A percentile compares a stretch with the other conserved stretches of the same genome.
These are phyloP conservation scores for Agrilus cyanescens DNA, from an alignment of 2,888 invertebrate genomes.

Conservation along the genomic window DNA sequence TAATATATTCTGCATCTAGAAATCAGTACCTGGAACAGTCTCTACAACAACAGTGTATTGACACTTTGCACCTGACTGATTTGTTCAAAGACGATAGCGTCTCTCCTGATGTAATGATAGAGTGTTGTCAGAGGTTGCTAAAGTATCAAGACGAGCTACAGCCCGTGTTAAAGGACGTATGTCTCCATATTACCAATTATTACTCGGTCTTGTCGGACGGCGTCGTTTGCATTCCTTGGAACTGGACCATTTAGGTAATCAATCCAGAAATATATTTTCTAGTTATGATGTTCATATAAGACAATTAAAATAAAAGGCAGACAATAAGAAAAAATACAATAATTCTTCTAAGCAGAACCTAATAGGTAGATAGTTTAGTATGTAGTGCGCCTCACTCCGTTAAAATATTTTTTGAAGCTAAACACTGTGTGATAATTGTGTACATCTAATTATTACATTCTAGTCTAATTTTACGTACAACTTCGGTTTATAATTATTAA, in stretches of 20 bases:
- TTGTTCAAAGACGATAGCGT: conserved; percentile 84
- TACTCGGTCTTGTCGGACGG: conserved; percentile 87
- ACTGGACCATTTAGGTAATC: conserved; percentile 42
- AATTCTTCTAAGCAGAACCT: too few species aligned
- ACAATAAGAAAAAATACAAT: too few species aligned
- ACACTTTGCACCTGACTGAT: conserved; percentile 55
- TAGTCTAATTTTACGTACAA: too few species aligned
- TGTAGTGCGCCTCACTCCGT: too few species aligned
- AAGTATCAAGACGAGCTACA: conserved; percentile 37
- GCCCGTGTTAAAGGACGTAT: conserved; percentile 48
- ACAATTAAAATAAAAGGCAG: too few species aligned
- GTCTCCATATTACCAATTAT: conserved; percentile 76
- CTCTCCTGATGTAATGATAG: conserved; percentile 80
- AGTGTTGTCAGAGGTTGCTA: conserved; percentile 65
- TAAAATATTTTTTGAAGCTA: too few species aligned
- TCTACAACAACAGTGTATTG: conserved; percentile 52
- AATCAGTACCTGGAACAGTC: conserved; percentile 72
- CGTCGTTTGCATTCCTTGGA: conserved; percentile 86
- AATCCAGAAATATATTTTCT: too few species aligned
- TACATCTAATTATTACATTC: too few species aligned
- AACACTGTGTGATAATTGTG: too few species aligned
- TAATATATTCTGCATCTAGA: conserved; percentile 37
- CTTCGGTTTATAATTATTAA: too few species aligned
- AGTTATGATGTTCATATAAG: too few species aligned
- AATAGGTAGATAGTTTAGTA: too few species aligned